A percentile compares a stretch with the other conserved stretches of the same genome.
phyloP scores from a whole-genome alignment of 2,888 invertebrate species.

The Trichacis sp. region DNA sequence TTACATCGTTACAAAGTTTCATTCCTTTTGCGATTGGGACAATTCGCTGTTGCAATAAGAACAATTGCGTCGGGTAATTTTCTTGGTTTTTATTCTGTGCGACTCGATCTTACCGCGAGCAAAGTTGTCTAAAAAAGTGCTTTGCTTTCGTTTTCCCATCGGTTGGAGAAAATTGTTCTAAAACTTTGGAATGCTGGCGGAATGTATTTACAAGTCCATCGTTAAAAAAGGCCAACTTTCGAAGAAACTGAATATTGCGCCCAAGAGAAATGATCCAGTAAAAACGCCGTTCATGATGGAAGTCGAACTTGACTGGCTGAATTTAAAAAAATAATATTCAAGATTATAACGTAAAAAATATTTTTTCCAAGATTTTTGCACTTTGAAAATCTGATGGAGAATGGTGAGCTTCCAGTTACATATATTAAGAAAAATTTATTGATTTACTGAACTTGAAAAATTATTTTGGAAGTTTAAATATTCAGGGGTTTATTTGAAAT shows the following conservation, averaged over 20 bases:
- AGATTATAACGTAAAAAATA: too few species aligned
- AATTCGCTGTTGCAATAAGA: background rate
- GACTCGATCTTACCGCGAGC: background rate
- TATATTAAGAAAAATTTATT: too few species aligned
- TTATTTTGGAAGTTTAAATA: too few species aligned
- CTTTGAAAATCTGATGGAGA: too few species aligned
- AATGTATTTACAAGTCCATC: constrained; percentile 36
- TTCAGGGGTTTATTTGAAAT: too few species aligned
- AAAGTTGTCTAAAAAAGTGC: constrained; percentile 23
- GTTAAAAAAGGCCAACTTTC: constrained; percentile 28
- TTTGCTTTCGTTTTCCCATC: constrained; percentile 19
- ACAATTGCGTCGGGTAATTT: background rate
- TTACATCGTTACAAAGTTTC: background rate
- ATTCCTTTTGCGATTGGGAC: background rate
- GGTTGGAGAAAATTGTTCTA: constrained; percentile 32
- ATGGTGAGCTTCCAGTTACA: too few species aligned
- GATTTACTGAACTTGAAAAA: too few species aligned
- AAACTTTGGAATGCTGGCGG: constrained; percentile 32
- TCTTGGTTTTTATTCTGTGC: background rate
- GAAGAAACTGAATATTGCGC: background rate
- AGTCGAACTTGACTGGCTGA: too few species aligned
- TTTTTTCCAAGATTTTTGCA: too few species aligned
- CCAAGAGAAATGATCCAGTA: background rate
- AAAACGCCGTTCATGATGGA: too few species aligned
- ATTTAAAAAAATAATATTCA: too few species aligned